These are phyloP conservation scores for Trichomycterus rosablanca DNA, from an alignment of 2,113 vertebrate genomes.

Conservation along the genomic window DNA sequence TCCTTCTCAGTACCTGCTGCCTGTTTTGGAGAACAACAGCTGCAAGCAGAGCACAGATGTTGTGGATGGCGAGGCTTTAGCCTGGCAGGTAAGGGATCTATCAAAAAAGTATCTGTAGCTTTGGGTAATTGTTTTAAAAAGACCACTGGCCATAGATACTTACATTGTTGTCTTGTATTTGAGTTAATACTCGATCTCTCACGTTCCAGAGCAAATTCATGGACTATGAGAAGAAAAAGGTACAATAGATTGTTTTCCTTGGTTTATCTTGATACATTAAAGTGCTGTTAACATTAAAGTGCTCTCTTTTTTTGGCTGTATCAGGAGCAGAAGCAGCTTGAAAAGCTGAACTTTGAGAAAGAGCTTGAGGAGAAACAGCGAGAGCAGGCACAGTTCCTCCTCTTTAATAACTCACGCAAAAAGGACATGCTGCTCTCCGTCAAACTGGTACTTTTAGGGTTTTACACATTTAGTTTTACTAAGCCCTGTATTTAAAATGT, in stretches of 20 bases:
- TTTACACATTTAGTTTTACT: too few relatives aligned
- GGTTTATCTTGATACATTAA: slow-evolving; percentile 2
- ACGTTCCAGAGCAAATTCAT: slow-evolving; percentile 82
- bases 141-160: too few relatives aligned
- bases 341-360: slow-evolving; percentile 87
- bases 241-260: slow-evolving; percentile 45
- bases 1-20: slow-evolving; percentile 79
- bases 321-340: slow-evolving; percentile 81
- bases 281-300: too few relatives aligned
- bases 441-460: slow-evolving; percentile 79
- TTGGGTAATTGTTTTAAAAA: background rate
- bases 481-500: too few relatives aligned
- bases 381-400: slow-evolving; percentile 78
- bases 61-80: slow-evolving; percentile 63
- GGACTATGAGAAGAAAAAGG: slow-evolving; percentile 93
- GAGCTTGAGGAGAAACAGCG: slow-evolving; percentile 75
- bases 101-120: too few relatives aligned
- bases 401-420: slow-evolving; percentile 74
- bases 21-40: slow-evolving; percentile 71
- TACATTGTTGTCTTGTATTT: background rate
- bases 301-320: background rate
- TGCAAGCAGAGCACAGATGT: slow-evolving; percentile 57
- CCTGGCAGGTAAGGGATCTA: slow-evolving; percentile 76
- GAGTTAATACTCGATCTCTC: slow-evolving; percentile 37
- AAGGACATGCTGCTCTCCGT: slow-evolving; percentile 83